phyloP scores from a whole-genome alignment of 2,797 vertebrate species.

The Pseudochaenichthys georgianus region DNA sequence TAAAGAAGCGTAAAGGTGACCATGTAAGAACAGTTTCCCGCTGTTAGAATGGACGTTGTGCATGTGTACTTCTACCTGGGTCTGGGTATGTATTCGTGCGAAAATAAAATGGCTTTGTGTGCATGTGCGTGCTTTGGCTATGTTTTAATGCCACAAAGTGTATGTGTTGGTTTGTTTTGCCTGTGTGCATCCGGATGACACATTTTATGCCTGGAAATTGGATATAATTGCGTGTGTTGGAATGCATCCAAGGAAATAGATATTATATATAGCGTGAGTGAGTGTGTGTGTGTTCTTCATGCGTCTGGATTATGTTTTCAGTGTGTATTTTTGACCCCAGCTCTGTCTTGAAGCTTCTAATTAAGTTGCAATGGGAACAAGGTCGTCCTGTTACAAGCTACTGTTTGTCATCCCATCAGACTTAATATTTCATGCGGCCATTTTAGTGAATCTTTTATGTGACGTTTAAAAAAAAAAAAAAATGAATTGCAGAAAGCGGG shows the following conservation, averaged over 20 bases:
- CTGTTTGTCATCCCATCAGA: conserved; percentile 34
- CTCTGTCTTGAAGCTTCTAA: conserved; percentile 63
- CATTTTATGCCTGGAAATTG: conserved; percentile 49
- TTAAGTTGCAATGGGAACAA: conserved; percentile 66
- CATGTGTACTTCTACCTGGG: conserved; percentile 14
- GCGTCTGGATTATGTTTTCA: conserved; percentile 58
- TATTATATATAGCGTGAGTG: background rate
- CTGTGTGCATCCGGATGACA: conserved; percentile 39
- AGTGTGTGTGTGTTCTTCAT: conserved; percentile 35
- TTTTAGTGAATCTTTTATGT: conserved; percentile 8
- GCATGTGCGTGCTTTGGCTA: conserved; percentile 7
- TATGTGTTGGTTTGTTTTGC: conserved; percentile 48
- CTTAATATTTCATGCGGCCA: conserved; percentile 4
- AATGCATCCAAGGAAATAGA: conserved; percentile 32
- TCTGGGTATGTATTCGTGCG: conserved; percentile 51
- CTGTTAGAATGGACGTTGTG: conserved; percentile 41
- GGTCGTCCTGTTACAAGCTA: conserved; percentile 56
- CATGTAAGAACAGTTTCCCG: conserved; percentile 75
- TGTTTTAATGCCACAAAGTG: conserved; percentile 41
- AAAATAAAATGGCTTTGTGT: conserved; percentile 24
- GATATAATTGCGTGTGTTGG: conserved; percentile 54
- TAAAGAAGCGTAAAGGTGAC: conserved; percentile 81
- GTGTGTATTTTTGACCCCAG: conserved; percentile 57
- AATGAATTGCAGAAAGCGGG: background rate
- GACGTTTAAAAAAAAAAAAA: background rate